Conservation (phyloP, 2,888 invertebrate genomes). For the Schrankia costaestrigalis region DNA sequence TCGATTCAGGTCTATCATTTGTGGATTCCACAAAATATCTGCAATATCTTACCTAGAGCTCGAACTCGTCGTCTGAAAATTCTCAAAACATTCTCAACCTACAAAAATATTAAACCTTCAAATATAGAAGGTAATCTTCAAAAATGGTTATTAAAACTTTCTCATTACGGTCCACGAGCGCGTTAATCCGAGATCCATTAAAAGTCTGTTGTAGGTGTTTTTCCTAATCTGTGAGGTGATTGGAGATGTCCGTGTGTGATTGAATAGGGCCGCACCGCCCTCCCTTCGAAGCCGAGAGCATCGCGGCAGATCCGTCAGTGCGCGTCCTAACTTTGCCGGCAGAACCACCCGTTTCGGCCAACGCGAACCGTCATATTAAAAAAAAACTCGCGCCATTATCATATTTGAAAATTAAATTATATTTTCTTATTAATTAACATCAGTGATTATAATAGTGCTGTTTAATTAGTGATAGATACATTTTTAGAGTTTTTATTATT, state of each 20-base stretch:
- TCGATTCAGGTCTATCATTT: no score
- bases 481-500: constrained; percentile 9
- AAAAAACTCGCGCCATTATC: constrained; percentile 10
- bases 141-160: constrained; percentile 23
- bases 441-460: constrained; percentile 12
- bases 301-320: constrained; percentile 35
- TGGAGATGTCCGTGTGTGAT: constrained; percentile 40
- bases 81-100: no score
- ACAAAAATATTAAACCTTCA: no score
- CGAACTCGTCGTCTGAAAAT: background rate
- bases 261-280: constrained; percentile 32
- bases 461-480: constrained; percentile 8
- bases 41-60: no score
- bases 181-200: constrained; percentile 42
- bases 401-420: constrained; percentile 6
- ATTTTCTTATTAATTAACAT: constrained; percentile 1
- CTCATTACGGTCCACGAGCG: constrained; percentile 18
- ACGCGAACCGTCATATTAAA: constrained; percentile 13
- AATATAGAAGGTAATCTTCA: no score
- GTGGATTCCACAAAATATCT: no score
- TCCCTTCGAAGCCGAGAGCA: constrained; percentile 21
- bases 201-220: constrained; percentile 44
- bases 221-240: constrained; percentile 44
- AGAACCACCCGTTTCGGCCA: constrained; percentile 13
- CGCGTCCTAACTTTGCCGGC: constrained; percentile 21